phyloP scores from a whole-genome alignment of 2,113 vertebrate species.

The Thryonomys swinderianus region DNA sequence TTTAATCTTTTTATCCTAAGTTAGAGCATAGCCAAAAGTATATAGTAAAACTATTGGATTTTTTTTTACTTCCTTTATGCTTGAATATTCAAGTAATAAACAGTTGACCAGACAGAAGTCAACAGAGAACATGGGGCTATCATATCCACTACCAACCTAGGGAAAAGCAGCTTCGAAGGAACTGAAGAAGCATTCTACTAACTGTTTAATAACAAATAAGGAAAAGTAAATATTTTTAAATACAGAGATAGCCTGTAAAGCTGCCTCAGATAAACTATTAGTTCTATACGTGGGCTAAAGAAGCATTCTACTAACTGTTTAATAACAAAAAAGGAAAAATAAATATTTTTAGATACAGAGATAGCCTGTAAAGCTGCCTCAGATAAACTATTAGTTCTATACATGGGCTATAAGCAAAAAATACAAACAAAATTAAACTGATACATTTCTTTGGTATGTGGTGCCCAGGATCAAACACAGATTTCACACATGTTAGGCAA shows the following conservation, averaged over 20 bases:
- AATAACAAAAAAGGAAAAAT: constrained; percentile 14
- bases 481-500: neutral
- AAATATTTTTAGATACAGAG: constrained; percentile 3
- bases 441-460: neutral
- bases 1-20: constrained; percentile 3
- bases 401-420: neutral
- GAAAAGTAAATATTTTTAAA: constrained; percentile 34
- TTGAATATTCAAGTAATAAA: constrained; percentile 28
- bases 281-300: neutral
- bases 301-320: constrained; percentile 19
- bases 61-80: neutral
- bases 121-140: neutral
- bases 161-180: neutral
- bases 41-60: neutral
- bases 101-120: neutral
- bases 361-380: neutral
- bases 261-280: neutral
- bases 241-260: neutral
- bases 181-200: neutral
- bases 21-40: neutral
- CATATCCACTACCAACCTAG: neutral
- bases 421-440: neutral
- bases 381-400: neutral
- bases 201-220: constrained; percentile 33
- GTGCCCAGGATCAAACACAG: neutral